A percentile compares a stretch with the other conserved stretches of the same genome.
These are phyloP conservation scores for Caenorhabditis sulstoni DNA, from an alignment of 2,888 invertebrate species.

Conservation along the genomic window DNA sequence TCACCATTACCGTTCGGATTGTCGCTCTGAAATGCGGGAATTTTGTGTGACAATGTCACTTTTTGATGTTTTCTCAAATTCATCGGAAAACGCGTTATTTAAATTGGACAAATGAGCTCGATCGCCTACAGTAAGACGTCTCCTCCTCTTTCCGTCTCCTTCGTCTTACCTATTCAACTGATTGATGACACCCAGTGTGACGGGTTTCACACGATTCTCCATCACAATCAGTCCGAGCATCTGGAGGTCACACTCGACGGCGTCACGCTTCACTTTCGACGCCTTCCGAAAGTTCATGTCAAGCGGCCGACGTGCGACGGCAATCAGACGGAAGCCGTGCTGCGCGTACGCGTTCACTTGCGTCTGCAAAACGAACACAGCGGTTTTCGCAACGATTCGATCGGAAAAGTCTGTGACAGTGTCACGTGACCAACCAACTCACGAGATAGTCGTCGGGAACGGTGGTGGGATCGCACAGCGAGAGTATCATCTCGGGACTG, in stretches of 20 bases:
- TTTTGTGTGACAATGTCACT: too few species aligned
- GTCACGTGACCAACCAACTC: background rate
- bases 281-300: constrained; percentile 80
- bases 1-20: constrained; percentile 90
- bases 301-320: constrained; percentile 82
- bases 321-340: constrained; percentile 82
- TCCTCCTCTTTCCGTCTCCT: too few species aligned
- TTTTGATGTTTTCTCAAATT: too few species aligned
- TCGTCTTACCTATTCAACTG: constrained; percentile 74
- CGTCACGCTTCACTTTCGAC: constrained; percentile 69
- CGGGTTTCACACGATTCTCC: constrained; percentile 89
- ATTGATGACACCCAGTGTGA: constrained; percentile 82
- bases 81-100: too few species aligned
- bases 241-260: constrained; percentile 84
- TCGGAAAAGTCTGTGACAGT: background rate
- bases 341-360: constrained; percentile 82
- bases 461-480: constrained; percentile 82
- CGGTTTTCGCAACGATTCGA: background rate
- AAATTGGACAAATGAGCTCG: too few species aligned
- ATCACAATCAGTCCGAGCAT: constrained; percentile 91
- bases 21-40: constrained; percentile 86
- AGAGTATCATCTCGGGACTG: constrained; percentile 79
- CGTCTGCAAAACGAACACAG: constrained; percentile 18
- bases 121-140: too few species aligned
- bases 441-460: constrained; percentile 82